Percentiles rank a stretch among this genome's conserved stretches.
These are phyloP conservation scores for Autographa pulchrina DNA, from an alignment of 2,888 invertebrate genomes.

Conservation along the genomic window DNA sequence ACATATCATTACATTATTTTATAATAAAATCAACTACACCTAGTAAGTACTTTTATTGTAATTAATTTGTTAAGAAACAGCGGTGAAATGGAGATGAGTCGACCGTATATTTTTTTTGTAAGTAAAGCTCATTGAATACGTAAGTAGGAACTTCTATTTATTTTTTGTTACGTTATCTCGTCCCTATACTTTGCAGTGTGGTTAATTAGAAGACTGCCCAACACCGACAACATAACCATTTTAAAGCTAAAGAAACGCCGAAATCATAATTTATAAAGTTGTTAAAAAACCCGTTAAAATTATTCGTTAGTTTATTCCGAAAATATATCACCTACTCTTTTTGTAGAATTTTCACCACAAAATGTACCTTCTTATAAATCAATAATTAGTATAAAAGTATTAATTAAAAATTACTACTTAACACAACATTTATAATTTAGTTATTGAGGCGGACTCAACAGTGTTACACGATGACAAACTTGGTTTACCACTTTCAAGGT, in stretches of 20 bases:
- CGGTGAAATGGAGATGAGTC: background rate
- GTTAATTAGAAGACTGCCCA: background rate
- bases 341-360: too few relatives aligned
- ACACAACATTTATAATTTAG: constrained; percentile 32
- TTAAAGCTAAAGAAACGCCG: background rate
- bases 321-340: background rate
- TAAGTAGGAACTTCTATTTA: background rate
- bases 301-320: background rate
- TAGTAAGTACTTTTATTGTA: constrained; percentile 64
- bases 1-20: constrained; percentile 19
- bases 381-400: background rate
- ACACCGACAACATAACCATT: background rate
- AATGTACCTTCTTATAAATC: too few relatives aligned
- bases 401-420: constrained; percentile 28
- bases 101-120: constrained; percentile 5
- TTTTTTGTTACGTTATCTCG: background rate
- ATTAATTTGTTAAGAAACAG: constrained; percentile 31
- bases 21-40: constrained; percentile 38
- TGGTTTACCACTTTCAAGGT: background rate
- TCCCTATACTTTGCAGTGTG: background rate
- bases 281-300: background rate
- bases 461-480: background rate
- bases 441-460: constrained; percentile 54
- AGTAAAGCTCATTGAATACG: background rate
- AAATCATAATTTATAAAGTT: background rate